Evolutionary conservation across 2,113 vertebrate genomes (phyloP).

Genomic region (Anarhynchus alexandrinus): DNA sequence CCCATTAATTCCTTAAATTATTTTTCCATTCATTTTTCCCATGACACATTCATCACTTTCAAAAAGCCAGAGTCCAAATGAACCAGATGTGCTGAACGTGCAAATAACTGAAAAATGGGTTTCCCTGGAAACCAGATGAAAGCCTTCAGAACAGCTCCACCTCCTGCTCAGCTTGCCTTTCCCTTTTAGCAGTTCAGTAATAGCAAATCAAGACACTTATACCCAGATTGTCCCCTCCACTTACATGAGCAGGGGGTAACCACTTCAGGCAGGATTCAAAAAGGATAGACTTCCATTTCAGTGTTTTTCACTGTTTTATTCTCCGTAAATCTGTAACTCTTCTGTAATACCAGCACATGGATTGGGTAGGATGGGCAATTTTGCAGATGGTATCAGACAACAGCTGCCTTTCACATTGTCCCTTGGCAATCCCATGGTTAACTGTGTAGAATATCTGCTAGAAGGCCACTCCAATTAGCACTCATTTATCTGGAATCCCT

Average conservation of each 20-base stretch:
- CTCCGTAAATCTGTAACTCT: slow-evolving; percentile 6
- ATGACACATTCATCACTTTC: slow-evolving; percentile 46
- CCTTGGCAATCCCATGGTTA: slow-evolving; percentile 23
- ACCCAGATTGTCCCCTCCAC: slow-evolving; percentile 34
- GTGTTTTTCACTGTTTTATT: not conserved
- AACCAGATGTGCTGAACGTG: slow-evolving; percentile 63
- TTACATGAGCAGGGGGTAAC: slow-evolving; percentile 42
- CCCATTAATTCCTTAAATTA: slow-evolving; percentile 39
- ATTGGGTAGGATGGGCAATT: not conserved
- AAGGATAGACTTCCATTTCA: slow-evolving; percentile 16
- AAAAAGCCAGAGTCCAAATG: slow-evolving; percentile 48
- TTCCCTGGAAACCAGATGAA: slow-evolving; percentile 62
- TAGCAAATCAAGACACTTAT: slow-evolving; percentile 53
- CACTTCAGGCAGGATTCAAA: slow-evolving; percentile 23
- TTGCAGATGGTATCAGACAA: slow-evolving; percentile 29
- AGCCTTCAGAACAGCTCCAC: slow-evolving; percentile 45
- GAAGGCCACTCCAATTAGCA: slow-evolving; percentile 51
- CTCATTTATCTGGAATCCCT: slow-evolving; percentile 38
- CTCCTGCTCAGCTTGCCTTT: slow-evolving; percentile 53
- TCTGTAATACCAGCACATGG: not conserved
- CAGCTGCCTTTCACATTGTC: slow-evolving; percentile 22
- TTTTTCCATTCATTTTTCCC: slow-evolving; percentile 53
- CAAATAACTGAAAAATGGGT: slow-evolving; percentile 55
- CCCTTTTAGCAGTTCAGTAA: slow-evolving; percentile 23
- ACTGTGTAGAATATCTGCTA: slow-evolving; percentile 28